Evolutionary conservation across 2,797 vertebrate genomes (phyloP), one percentile per base, ranked within the genome.

Genomic region (Pipistrellus nathusii): DNA sequence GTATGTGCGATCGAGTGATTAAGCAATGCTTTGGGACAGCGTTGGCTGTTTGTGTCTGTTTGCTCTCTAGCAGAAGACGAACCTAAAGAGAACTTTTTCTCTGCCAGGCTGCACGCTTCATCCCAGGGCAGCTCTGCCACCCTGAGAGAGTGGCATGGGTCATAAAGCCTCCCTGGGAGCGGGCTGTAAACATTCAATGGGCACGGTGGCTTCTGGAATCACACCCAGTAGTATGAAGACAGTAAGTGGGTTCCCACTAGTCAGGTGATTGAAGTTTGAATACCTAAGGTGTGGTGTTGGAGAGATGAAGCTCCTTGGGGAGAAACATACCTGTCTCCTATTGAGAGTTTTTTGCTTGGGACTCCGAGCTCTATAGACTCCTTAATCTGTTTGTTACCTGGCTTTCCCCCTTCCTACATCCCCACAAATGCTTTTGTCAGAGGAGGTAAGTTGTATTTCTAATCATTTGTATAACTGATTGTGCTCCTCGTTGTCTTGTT

Each of bases 361-460:
- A 59, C 55, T 66, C 68, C 27, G 84, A 73, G 38, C 85, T 97
- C 35, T 35, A 72, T 85, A 91, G 85, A 44, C 32, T 96, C 96
- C 91, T 84, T 15, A 13, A 94, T 96, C 75, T 53, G 41, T 93
- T 89, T 53, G 41, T 93, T 89, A 93, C 35, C 59, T 1, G 9
- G 72, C 77, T 96, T 94, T 86, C 69, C 27, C 68, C 55, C 23
- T 88, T 44, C 76, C 48, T 7, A 85, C 64, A 71, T 85, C 86
- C 85, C 89, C 73, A 51, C 76, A 91, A 84, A 59, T 77, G 71
- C 91, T 80, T 96, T 80, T 90, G 57, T 93, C 68, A 66, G 75
- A 92, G 57, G 95, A 98, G 97, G 98, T 98, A 98, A 98, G 97
- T 83, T 95, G 11, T 77, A 76, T 91, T 97, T 96, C 71, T 82